Base-by-base conservation (phyloP, 2,797 vertebrate species). In the Brachyalestes nurse region DNA sequence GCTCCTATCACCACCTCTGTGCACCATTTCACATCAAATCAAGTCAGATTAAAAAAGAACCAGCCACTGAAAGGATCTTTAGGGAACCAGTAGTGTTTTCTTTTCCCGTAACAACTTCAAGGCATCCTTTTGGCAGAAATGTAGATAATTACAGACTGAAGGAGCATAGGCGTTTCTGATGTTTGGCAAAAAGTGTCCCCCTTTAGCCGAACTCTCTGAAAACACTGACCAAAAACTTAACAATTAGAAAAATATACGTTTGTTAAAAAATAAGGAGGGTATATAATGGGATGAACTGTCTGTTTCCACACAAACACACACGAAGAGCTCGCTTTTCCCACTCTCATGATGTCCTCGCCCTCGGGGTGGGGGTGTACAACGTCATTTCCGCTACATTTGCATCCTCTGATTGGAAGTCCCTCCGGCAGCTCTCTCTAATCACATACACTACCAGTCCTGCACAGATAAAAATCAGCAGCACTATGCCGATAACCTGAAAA, bases 401-500 rank as follows among this genome's bases (percentile, higher is more conserved):
- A 78, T 94, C 92, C 84, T 90, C 90, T 85, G 92, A 89, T 77
- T 91, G 89, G 76, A 86, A 78, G 66, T 93, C 91, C 74, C 91
- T 91, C 10, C 91, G 86, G 89, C 92, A 94, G 86, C 92, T 93
- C 82, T 93, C 90, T 92, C 92, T 90, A 85, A 93, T 88, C 60
- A 93, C 91, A 85, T 94, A 93, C 69, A 94, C 91, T 82, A 95
- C 84, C 75, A 95, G 93, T 90, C 93, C 93, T 88, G 90, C 84
- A 89, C 93, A 94, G 91, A 94, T 93, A 88, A 92, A 92, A 82
- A 94, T 93, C 81, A 95, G 94, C 82, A 94, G 92, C 84, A 91
- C 70, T 80, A 94, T 94, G 85, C 93, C 93, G 87, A 94, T 92
- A 87, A 94, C 93, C 94, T 94, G 90, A 64, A 75, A 79, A 58